phyloP scores from a whole-genome alignment of 2,797 vertebrate genomes.

The Chrysocyon brachyurus region DNA sequence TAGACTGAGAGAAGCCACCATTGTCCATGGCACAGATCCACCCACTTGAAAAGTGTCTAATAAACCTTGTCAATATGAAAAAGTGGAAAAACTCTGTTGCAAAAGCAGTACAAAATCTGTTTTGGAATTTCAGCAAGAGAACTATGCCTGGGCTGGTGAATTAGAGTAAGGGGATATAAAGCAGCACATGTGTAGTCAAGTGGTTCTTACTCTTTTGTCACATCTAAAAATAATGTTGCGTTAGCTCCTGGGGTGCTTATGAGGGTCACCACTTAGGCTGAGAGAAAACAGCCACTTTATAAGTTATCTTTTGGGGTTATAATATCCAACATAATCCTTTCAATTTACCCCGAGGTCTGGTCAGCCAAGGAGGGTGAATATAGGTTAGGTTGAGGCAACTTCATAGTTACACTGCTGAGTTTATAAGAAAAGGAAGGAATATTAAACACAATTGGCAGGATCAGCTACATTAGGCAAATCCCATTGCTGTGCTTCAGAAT shows the following conservation, averaged over 20 bases:
- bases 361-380: background rate
- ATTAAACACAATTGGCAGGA: background rate
- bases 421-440: slow-evolving; percentile 15
- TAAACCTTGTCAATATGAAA: background rate
- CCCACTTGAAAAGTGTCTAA: background rate
- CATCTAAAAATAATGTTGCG: background rate
- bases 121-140: background rate
- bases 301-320: background rate
- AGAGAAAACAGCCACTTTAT: background rate
- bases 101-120: background rate
- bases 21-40: background rate
- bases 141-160: background rate
- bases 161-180: background rate
- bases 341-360: background rate
- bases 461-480: slow-evolving; percentile 51
- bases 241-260: background rate
- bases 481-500: slow-evolving; percentile 47
- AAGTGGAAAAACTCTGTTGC: background rate
- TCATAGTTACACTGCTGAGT: background rate
- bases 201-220: background rate
- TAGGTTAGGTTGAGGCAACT: background rate
- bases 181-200: background rate
- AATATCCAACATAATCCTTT: slow-evolving; percentile 3
- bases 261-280: background rate
- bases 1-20: background rate